Conservation (phyloP, 2,888 invertebrate species). For the Ptychoptera albimana region DNA sequence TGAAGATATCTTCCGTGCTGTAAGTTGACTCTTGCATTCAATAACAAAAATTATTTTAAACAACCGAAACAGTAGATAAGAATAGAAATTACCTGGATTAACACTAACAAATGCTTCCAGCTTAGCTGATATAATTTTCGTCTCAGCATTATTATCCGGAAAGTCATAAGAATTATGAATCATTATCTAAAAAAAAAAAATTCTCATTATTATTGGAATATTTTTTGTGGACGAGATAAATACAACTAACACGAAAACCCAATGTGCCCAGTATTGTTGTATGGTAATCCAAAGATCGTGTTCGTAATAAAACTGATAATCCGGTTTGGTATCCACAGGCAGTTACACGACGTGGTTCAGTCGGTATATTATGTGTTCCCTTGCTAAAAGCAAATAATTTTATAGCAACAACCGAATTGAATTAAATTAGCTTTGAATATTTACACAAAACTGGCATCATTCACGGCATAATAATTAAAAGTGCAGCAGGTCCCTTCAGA, state of each 20-base stretch:
- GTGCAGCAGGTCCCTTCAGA: constrained; percentile 43
- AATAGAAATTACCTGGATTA: constrained; percentile 29
- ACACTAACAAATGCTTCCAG: constrained; percentile 44
- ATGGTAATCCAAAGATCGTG: constrained; percentile 42
- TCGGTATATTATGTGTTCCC: constrained; percentile 25
- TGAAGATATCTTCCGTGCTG: constrained; percentile 36
- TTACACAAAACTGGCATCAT: constrained; percentile 19
- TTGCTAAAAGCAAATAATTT: constrained; percentile 15
- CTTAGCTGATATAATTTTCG: constrained; percentile 38
- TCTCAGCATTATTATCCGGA: constrained; percentile 44
- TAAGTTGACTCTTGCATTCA: constrained; percentile 35
- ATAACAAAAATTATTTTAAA: neutral
- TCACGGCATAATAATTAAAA: constrained; percentile 41
- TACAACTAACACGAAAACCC: constrained; percentile 37
- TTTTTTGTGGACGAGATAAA: neutral
- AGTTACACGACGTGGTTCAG: constrained; percentile 40
- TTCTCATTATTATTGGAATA: neutral
- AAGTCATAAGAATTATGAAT: constrained; percentile 47
- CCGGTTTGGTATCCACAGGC: constrained; percentile 55
- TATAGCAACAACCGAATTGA: neutral
- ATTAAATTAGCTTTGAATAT: constrained; percentile 2
- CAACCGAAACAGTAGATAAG: neutral
- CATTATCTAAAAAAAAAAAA: constrained; percentile 32
- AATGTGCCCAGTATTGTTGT: constrained; percentile 41
- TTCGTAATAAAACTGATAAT: constrained; percentile 40